phyloP scores from a whole-genome alignment of 2,888 invertebrate genomes.

The Pollenia labialis region DNA sequence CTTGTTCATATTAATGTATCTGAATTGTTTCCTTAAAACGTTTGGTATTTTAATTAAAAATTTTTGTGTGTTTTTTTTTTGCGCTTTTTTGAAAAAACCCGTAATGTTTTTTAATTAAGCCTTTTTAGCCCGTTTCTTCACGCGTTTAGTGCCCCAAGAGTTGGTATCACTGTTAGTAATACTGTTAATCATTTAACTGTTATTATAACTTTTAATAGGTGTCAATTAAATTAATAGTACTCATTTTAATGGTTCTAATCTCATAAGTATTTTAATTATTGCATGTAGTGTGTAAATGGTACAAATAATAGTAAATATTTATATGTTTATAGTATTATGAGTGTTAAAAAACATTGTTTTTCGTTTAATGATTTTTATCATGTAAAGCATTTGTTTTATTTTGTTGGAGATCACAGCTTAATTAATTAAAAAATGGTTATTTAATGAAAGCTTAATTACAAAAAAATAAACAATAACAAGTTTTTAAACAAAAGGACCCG shows the following conservation, averaged over 20 bases:
- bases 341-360: slow-evolving; percentile 21
- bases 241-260: slow-evolving; percentile 1
- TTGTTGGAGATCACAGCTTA: slow-evolving; percentile 53
- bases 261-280: neutral
- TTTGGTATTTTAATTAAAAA: no score
- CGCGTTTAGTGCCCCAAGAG: no score
- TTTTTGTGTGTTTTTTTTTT: no score
- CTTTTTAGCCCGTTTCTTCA: no score
- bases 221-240: neutral
- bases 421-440: slow-evolving; percentile 55
- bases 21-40: no score
- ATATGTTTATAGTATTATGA: slow-evolving; percentile 21
- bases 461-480: slow-evolving; percentile 38
- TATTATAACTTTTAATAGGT: neutral
- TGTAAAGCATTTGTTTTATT: slow-evolving; percentile 43
- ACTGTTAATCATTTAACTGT: no score
- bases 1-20: no score
- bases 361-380: slow-evolving; percentile 24
- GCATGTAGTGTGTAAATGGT: slow-evolving; percentile 14
- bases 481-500: slow-evolving; percentile 63
- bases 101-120: no score
- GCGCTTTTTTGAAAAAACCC: no score
- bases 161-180: no score
- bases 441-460: slow-evolving; percentile 66
- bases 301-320: neutral